Evolutionary conservation across 2,113 vertebrate genomes (phyloP), one percentile per base, ranked within the genome.

Genomic region (Myotis lucifugus): DNA sequence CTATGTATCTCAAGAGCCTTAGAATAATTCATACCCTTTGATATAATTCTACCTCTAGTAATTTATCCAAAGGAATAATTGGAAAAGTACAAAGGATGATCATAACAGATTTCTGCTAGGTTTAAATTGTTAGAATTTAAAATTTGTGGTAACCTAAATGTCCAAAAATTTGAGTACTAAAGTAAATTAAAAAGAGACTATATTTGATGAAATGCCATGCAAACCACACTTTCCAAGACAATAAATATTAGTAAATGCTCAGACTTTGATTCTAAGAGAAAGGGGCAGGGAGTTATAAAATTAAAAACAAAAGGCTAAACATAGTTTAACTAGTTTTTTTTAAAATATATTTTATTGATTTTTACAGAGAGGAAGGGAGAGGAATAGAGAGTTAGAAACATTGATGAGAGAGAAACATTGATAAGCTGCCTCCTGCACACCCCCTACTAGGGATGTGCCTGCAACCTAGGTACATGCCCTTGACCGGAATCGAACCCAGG

Each of bases 1-100:
- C 34, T 85, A 34, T 10, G 19, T 69, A 72, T 32, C 61, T 66
- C 25, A 13, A 90, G 1, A 73, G 14, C 1, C 34, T 84, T 66
- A 25, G n/a, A 93, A 37, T 79, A n/a, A 73, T 64, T 73, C 34
- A 64, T n/a, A 85, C 9, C 32, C 32, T 77, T 52, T 79, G 79
- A 90, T 67, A 72, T 15, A 81, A 37, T 72, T 79, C 29, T 3
- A 89, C 52, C 52, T 88, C 6, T 29, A 85, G 40, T 29, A 40
- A 88, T 10, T 69, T 70, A 92, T 6, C 27, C n/a, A 74, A 76
- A 92, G 34, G 54, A 95, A 72, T n/a, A 86, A 85, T 12, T 93
- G 13, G 34, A 32, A 54, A 46, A 56, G 25, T 40, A 89, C 29
- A 89, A 69, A 48, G 5, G 32, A 81, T 66, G 8, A 89, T 73